Evolutionary conservation across 2,113 vertebrate genomes (phyloP), one percentile per base, ranked within the genome.

Genomic region (Cavia porcellus): DNA sequence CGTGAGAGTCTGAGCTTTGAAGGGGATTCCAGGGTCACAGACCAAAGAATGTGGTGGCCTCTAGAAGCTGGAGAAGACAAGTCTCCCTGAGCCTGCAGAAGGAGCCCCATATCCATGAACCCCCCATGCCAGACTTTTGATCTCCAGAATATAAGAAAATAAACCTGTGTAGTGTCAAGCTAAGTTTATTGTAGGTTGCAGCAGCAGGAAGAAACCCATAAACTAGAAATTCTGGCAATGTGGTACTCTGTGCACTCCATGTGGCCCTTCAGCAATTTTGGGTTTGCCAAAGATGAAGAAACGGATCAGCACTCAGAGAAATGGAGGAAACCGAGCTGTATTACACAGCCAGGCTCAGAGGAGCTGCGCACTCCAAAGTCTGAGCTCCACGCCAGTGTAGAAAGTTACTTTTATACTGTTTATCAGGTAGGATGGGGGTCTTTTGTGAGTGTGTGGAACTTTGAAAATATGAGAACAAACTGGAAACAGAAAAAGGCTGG

Each of bases 221-320:
- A 5, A 1, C 42, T 0, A 12, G n/a, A n/a, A 35, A 38, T 35
- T 19, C 24, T 6, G 45, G 66, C 1, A 3, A 25, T 2, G 28
- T 0, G 1, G 1, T 8, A 7, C 74, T 45, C 22, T 2, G 28
- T 15, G 12, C 61, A 47, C 3, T 8, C 35, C 17, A 45, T 1
- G 32, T 6, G 55, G 80, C 7, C 55, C 35, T n/a, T 17, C 4
- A 62, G 25, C 10, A 62, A 62, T 62, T 62, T 62, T 62, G 28
- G 61, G 61, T 11, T 62, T 62, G 10, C 25, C 61, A 70, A 35
- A 70, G n/a, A 35, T 70, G 35, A n/a, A 38, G 68, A 70, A 8
- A 38, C 7, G 6, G 25, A 28, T 9, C 20, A 20, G 61, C 61
- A 62, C 61, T 28, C 25, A 25, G 25, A 62, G 61, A 62, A 62